phyloP scores from a whole-genome alignment of 2,113 vertebrate genomes.

The Rhynchomys soricoides region DNA sequence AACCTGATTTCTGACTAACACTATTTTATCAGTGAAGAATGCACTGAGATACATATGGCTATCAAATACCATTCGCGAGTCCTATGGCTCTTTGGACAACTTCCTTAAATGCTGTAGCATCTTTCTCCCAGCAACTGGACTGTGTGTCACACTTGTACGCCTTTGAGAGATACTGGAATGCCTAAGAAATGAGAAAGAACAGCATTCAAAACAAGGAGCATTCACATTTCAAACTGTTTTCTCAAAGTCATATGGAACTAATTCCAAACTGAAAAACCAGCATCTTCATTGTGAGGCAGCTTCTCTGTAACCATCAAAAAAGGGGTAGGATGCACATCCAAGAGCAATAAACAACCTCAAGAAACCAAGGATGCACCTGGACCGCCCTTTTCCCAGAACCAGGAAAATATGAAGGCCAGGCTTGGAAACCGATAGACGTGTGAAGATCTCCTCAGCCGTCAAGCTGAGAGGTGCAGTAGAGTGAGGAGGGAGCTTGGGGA shows the following conservation, averaged over 20 bases:
- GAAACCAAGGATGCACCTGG: not conserved
- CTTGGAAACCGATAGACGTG: not conserved
- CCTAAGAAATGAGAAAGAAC: conserved; percentile 84
- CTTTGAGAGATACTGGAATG: conserved; percentile 93
- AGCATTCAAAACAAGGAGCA: conserved; percentile 57
- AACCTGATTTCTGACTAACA: conserved; percentile 45
- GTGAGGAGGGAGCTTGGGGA: not conserved
- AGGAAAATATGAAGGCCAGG: not conserved
- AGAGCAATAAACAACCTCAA: not conserved
- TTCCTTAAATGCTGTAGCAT: conserved; percentile 90
- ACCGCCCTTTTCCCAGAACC: not conserved
- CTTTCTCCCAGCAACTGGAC: conserved; percentile 92
- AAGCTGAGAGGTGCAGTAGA: not conserved
- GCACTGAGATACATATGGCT: not conserved
- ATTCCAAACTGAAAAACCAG: conserved; percentile 36
- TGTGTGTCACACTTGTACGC: conserved; percentile 95
- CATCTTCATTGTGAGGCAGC: not conserved
- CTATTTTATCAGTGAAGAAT: not conserved
- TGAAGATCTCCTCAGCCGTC: not conserved
- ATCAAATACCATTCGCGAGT: conserved; percentile 90
- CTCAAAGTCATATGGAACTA: conserved; percentile 57
- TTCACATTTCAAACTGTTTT: conserved; percentile 38
- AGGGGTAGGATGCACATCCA: not conserved
- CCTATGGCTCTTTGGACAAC: conserved; percentile 89
- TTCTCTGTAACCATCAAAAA: conserved; percentile 14